Base-by-base conservation (phyloP, 2,888 invertebrate genomes). In the Sesia bembeciformis region DNA sequence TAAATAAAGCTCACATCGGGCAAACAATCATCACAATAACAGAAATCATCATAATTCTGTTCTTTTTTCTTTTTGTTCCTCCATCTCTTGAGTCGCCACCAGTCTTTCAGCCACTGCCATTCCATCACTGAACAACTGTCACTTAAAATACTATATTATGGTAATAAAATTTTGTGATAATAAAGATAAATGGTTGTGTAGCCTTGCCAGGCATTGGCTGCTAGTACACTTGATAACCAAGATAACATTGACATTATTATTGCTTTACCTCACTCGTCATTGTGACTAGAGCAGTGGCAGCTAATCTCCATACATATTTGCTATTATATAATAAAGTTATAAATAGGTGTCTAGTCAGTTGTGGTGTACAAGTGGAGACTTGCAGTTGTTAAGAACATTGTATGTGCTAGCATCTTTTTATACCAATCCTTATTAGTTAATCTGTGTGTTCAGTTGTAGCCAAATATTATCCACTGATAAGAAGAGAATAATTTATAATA, bases 21-120 rank as follows among this genome's bases (percentile, higher is more conserved):
- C 73, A 91, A 84, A 77, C 94, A 94, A 70, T 94, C 93, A 86
- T 94, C 94, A 90, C 94, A 95, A 87, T 92, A 94, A 85, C 94
- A 94, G 76, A 93, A 90, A 71, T 93, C 93, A 81, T 93, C 93
- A 72, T 90, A 90, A 76, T 72, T 81, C 66, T 84, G 83, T 62
- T 81, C 84, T 70, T 81, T 87, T 66, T 83, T 82, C 74, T 91
- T 90, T 69, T 84, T 90, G 74, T 87, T 91, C 65, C 92, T 91
- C 90, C 93, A 92, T 75, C 91, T 91, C 82, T 94, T 94, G 58
- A 94, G 87, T 59, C 94, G 91, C 94, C 94, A 94, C 94, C 94
- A 94, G 81, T 94, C 94, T 81, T 94, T 94, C 71, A 94, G 86
- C 94, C 94, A 94, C 68, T 93, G 92, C 94, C 94, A 94, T 89